phyloP scores from a whole-genome alignment of 2,888 invertebrate genomes.

The Celastrina argiolus region DNA sequence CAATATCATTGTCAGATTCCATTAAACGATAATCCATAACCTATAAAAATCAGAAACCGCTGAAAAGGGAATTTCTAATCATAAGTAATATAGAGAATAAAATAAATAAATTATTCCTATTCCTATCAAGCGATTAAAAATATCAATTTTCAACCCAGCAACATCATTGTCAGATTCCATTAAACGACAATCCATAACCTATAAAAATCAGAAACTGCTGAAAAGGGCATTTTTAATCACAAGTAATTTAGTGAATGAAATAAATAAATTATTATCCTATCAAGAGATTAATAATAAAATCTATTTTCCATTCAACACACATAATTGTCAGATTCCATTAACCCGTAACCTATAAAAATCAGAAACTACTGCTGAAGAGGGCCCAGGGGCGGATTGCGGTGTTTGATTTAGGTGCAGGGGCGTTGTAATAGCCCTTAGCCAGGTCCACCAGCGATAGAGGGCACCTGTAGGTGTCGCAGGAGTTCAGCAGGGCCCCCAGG shows the following conservation, averaged over 20 bases:
- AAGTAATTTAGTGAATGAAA: too few species aligned
- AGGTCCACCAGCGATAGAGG: constrained; percentile 84
- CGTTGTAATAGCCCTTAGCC: constrained; percentile 80
- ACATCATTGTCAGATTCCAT: constrained; percentile 13
- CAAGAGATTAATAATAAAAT: background rate
- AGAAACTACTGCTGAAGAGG: constrained; percentile 54
- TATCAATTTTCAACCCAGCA: background rate
- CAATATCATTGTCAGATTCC: constrained; percentile 16
- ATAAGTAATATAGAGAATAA: too few species aligned
- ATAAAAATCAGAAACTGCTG: too few species aligned
- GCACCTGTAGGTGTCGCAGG: constrained; percentile 81
- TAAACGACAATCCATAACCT: background rate
- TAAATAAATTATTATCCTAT: too few species aligned
- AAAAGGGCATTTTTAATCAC: too few species aligned
- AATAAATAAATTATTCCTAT: too few species aligned
- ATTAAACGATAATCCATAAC: background rate
- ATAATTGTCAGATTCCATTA: constrained; percentile 14
- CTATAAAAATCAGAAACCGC: too few species aligned
- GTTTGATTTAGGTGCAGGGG: constrained; percentile 54
- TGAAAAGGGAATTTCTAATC: too few species aligned
- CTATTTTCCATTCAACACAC: background rate
- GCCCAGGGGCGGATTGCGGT: constrained; percentile 55
- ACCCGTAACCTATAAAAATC: constrained; percentile 24
- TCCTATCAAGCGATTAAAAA: too few species aligned
- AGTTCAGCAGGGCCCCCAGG: constrained; percentile 51